Evolutionary conservation across 1,140 invertebrate species (phyloP), one percentile per base, ranked within the genome.

Genomic region (Lucilia cuprina): DNA sequence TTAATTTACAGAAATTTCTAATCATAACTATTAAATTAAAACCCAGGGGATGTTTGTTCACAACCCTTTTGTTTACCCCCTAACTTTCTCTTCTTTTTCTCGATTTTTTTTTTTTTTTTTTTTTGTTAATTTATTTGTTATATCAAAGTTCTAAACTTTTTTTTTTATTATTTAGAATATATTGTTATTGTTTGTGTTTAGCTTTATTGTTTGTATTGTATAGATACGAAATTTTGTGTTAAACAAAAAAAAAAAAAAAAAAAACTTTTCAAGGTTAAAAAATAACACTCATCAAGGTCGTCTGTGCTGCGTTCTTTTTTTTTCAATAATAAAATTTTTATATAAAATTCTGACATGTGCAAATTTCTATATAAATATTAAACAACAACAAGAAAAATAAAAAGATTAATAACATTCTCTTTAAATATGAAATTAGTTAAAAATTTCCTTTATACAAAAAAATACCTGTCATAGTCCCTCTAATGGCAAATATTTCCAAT

Each of bases 231-330:
- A 17, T 55, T 49, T 34, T 34, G 30, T 30, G 25, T 30, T 30
- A 30, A 30, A 30, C 25, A 30, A 30, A 30, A 30, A 30, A 30
- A 30, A n/a, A n/a, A n/a, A n/a, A n/a, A n/a, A n/a, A n/a, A n/a
- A n/a, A n/a, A n/a, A n/a, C n/a, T n/a, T n/a, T 75, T 77, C 74
- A 77, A 77, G 74, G 74, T 77, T 77, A 77, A 77, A 77, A 77
- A 77, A 77, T 77, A 77, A 77, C 74, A 77, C 74, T 35, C 74
- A 34, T 35, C 74, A 77, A 77, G 74, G 74, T 77, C 74, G 74
- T 77, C 34, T 77, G 21, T 77, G 74, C 30, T 77, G 74, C 74
- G 74, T 77, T 77, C 74, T 41, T 77, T 77, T 41, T n/a, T 41
- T 41, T 13, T n/a, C n/a, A 74, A 74, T 19, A 21, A 9, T 10